A percentile compares a stretch with the other conserved stretches of the same genome.
Evolutionary conservation across 2,888 invertebrate species (phyloP).

Genomic region (Pollenia labialis): DNA sequence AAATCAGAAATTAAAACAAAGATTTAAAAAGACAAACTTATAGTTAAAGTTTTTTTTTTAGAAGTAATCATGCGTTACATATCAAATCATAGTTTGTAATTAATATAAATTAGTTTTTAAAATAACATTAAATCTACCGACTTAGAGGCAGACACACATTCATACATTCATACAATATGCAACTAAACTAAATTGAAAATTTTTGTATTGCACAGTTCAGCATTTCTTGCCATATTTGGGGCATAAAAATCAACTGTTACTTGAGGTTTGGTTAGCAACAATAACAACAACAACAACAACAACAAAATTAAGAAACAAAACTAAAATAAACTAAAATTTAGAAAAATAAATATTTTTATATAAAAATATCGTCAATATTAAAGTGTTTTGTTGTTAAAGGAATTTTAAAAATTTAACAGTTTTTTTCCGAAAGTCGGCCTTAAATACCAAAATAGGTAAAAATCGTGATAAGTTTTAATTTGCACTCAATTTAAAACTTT

Average conservation of each 20-base stretch:
- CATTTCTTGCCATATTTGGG: conserved; percentile 70
- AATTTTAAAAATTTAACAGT: conserved; percentile 36
- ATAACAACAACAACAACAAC: no score
- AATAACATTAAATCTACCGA: neutral
- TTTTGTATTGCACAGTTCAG: conserved; percentile 44
- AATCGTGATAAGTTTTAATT: conserved; percentile 47
- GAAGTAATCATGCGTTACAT: conserved; percentile 70
- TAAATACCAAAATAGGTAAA: conserved; percentile 22
- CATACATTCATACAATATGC: neutral
- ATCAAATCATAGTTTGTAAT: conserved; percentile 45
- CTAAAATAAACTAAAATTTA: conserved; percentile 21
- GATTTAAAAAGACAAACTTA: neutral
- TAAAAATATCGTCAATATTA: conserved; percentile 33
- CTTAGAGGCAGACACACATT: neutral
- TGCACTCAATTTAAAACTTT: neutral
- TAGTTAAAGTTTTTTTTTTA: conserved; percentile 23
- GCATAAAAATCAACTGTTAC: conserved; percentile 59
- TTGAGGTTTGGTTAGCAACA: conserved; percentile 28
- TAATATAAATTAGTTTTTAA: conserved; percentile 30
- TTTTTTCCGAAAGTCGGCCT: conserved; percentile 37
- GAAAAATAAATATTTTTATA: conserved; percentile 1
- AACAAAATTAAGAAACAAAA: conserved; percentile 24
- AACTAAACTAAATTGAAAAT: conserved; percentile 29
- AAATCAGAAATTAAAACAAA: conserved; percentile 12
- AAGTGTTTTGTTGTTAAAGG: conserved; percentile 28